Evolutionary conservation across 2,797 vertebrate genomes (phyloP).

Genomic region (Poecilia gillii): DNA sequence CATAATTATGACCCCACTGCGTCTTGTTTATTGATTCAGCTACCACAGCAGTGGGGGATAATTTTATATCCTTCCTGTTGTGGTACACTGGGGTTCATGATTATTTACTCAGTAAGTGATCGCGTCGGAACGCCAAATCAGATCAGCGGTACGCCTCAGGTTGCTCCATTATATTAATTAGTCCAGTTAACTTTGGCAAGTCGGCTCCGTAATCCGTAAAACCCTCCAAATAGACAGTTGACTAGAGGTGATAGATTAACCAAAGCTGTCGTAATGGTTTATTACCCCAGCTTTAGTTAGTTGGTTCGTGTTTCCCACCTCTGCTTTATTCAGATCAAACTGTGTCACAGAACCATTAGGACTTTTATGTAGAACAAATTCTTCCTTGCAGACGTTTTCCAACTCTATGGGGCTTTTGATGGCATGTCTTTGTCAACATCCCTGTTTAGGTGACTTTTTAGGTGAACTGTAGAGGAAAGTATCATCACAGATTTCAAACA

Average conservation of each 20-base stretch:
- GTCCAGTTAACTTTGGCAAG: not conserved
- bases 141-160: constrained; percentile 15
- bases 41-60: not conserved
- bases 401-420: not conserved
- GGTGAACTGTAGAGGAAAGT: not conserved
- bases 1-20: not conserved
- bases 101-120: not conserved
- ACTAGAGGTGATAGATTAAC: constrained; percentile 10
- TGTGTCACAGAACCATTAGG: not conserved
- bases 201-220: constrained; percentile 18
- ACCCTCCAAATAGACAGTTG: constrained; percentile 17
- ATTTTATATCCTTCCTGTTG: not conserved
- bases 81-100: not conserved
- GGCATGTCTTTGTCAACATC: not conserved
- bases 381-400: not conserved
- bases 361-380: not conserved
- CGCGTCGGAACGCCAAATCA: not conserved
- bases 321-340: not conserved
- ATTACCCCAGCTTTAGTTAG: too few species aligned
- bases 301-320: not conserved
- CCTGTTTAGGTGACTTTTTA: not conserved
- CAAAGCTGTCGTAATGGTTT: constrained; percentile 23
- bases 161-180: constrained; percentile 6
- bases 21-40: not conserved
- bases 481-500: not conserved